Base-by-base conservation (phyloP, 2,888 invertebrate species). In the Mellilla xanthometata region DNA sequence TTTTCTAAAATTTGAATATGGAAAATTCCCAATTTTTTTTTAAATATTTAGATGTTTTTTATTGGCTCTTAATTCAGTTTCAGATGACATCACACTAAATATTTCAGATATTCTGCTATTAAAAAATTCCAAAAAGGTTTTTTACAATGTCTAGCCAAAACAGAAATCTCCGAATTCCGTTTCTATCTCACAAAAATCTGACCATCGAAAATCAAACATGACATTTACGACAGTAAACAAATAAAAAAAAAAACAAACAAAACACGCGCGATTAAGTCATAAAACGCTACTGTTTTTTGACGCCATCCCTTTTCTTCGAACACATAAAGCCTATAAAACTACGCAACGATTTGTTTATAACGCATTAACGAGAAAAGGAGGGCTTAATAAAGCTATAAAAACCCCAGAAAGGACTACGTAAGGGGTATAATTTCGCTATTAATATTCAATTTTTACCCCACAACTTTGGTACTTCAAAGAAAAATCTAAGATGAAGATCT, bases 261-360 rank as follows among this genome's bases (percentile, higher is more conserved):
- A 81, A 75, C 76, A 69, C 49, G 66, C 69, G 66, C 73, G 81
- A 88, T 85, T 79, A 81, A 84, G 82, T 80, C 65, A 86, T 86
- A 76, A 85, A 81, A 81, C 66, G 87, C 88, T 89, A 88, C 88
- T 72, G 88, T 87, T 86, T 88, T 86, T 87, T 86, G 75, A 88
- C 86, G 81, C 47, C 86, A 71, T 54, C 68, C 68, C 69, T 71
- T 88, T 45, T 88, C 88, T 56, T 9, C 52, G 88, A 88, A 89
- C 35, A 35, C 39, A 44, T 49, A 31, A 52, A 53, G 26, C 31
- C 53, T 44, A 82, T 82, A 81, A 85, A 78, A 65, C 62, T 58
- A 55, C 55, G 31, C 76, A 74, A 80, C 81, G 77, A 84, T 84
- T 85, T 86, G 84, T 87, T 86, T 87, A 82, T 81, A 79, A 62